Evolutionary conservation across 2,797 vertebrate genomes (phyloP).

Genomic region (Paguma larvata): DNA sequence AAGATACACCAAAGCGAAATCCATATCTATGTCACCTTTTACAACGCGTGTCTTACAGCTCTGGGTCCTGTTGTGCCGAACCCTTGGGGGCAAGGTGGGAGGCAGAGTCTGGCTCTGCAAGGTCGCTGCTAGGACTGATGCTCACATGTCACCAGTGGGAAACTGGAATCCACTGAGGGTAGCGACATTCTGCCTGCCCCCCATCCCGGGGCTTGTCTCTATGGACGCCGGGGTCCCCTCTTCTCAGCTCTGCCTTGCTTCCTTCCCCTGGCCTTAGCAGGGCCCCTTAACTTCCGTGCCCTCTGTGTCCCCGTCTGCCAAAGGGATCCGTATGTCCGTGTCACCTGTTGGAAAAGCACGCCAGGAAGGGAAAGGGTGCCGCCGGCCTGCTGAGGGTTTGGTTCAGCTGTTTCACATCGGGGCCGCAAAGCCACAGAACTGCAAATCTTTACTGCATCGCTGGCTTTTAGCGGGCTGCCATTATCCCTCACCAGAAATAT

Average conservation of each 20-base stretch:
- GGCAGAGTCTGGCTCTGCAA: not conserved
- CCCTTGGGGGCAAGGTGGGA: not conserved
- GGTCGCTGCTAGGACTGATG: accelerated
- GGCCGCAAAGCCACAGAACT: not conserved
- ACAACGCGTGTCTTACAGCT: not conserved
- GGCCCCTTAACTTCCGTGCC: too few species aligned
- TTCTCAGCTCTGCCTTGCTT: not conserved
- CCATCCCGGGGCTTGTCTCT: too few species aligned
- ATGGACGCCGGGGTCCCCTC: not conserved
- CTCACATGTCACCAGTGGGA: not conserved
- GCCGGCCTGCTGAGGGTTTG: not conserved
- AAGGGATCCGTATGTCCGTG: accelerated
- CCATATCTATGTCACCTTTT: not conserved
- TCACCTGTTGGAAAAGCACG: not conserved
- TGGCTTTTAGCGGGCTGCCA: not conserved
- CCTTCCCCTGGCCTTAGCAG: not conserved
- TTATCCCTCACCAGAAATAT: not conserved
- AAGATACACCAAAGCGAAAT: not conserved
- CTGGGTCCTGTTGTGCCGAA: not conserved
- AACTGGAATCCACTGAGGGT: not conserved
- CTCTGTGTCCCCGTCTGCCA: not conserved
- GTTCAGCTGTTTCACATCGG: not conserved
- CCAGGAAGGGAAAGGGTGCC: not conserved
- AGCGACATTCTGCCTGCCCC: not conserved
- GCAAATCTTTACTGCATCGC: not conserved